Base-by-base conservation (phyloP, 92 coral and sea anemone species). In the Zoanthus sociatus region DNA sequence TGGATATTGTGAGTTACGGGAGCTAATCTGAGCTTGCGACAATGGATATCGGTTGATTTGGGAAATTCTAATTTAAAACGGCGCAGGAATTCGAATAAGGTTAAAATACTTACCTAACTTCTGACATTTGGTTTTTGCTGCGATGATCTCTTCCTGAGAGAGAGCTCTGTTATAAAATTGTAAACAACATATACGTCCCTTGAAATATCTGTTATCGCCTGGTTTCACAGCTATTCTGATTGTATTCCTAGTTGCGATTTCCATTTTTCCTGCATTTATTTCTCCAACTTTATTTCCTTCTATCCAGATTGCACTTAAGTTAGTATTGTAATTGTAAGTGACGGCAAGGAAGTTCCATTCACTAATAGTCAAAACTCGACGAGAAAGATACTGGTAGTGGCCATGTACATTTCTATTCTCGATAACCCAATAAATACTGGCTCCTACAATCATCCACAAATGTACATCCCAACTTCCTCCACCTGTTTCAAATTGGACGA, bases 381-480 rank as follows among this genome's bases (percentile, higher is more conserved):
- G 17, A 73, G 30, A 42, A 16, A 16, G 5, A 14, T 21, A 11
- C 10, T 45, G 9, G 1, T 2, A 15, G 31, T 73, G 21, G 9
- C 9, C 7, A 0, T 46, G 78, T 14, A 21, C 7, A 17, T 21
- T 1, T 54, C 82, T 42, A 5, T 77, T 9, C 4, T 1, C 14
- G 9, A 26, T 7, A 15, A 18, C 6, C 67, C 83, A 90, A 8
- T 33, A 87, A 46, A 94, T 67, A 20, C 66, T 21, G 46, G 75
- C 30, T 0, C 48, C 71, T 0, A 26, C 53, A n/a, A 60, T 54
- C 14, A 90, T 63, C 93, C 95, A 90, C 46, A 90, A 18, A 60
- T 88, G 76, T 60, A 89, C 84, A 10, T 90, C 92, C 91, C 93
- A 91, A 20, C 84, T 81, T 8, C 71, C 10, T 63, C n/a, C 77